Evolutionary conservation across 2,888 invertebrate genomes (phyloP).

Genomic region (Drymonia ruficornis): DNA sequence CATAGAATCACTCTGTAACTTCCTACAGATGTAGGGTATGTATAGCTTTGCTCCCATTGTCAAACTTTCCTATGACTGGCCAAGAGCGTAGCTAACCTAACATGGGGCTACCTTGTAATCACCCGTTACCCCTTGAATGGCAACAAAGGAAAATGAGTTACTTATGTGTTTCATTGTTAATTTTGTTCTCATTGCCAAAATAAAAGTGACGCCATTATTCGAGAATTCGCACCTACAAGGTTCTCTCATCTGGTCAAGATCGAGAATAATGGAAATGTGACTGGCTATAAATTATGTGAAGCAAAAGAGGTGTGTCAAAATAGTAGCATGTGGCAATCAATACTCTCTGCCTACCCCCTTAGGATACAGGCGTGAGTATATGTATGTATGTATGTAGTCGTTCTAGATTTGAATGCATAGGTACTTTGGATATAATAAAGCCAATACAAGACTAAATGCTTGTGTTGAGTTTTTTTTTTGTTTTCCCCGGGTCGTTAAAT

Average conservation of each 20-base stretch:
- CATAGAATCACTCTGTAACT: too few relatives aligned
- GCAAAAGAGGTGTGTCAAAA: too few relatives aligned
- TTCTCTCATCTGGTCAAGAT: neutral
- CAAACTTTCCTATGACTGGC: neutral
- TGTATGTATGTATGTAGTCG: neutral
- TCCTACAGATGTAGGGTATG: too few relatives aligned
- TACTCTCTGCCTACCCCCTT: too few relatives aligned
- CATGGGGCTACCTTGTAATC: neutral
- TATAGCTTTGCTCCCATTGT: too few relatives aligned
- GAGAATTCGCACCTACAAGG: neutral
- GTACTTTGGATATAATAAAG: too few relatives aligned
- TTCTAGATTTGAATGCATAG: neutral
- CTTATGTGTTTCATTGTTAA: constrained; percentile 1
- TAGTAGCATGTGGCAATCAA: too few relatives aligned
- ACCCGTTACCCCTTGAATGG: neutral
- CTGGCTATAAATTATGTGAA: constrained; percentile 1
- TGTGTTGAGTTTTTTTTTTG: too few relatives aligned
- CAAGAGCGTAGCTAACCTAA: neutral
- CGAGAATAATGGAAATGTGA: neutral
- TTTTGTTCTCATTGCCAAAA: constrained; percentile 2
- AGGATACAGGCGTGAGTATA: too few relatives aligned
- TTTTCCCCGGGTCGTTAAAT: too few relatives aligned
- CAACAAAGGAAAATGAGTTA: constrained; percentile 5
- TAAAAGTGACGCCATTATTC: constrained; percentile 2
- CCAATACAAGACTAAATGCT: too few relatives aligned